Conservation (phyloP, 2,888 invertebrate species). For the Euzetes globulus region DNA sequence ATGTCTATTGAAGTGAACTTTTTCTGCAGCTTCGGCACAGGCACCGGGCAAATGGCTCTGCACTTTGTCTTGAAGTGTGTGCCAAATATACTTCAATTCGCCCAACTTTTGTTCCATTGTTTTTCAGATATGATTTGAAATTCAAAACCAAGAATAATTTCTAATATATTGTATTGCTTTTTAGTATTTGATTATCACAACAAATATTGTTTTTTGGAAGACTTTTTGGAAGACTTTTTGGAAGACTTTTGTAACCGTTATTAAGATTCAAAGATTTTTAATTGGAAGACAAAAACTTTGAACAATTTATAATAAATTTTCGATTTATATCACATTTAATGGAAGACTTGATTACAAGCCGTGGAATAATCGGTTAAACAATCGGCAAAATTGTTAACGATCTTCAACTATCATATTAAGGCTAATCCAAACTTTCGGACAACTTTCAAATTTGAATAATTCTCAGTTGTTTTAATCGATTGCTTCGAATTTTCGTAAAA, state of each 20-base stretch:
- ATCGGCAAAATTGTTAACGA: not conserved
- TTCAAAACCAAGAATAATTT: no score
- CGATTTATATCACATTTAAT: not conserved
- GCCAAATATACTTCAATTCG: constrained; percentile 28
- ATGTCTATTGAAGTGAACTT: constrained; percentile 3
- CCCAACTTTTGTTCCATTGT: constrained; percentile 31
- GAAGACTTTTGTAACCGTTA: no score
- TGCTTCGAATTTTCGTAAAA: not conserved
- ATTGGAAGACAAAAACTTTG: not conserved
- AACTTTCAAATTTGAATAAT: no score
- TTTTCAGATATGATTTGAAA: not conserved
- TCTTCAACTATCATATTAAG: not conserved
- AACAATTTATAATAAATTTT: not conserved
- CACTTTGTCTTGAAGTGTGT: constrained; percentile 30
- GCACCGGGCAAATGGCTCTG: constrained; percentile 22
- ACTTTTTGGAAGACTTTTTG: not conserved
- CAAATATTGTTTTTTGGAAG: not conserved
- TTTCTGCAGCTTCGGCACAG: constrained; percentile 21
- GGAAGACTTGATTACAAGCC: constrained; percentile 9
- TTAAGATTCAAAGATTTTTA: no score
- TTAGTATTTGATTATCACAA: no score
- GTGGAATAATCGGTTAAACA: not conserved
- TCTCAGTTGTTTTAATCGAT: no score
- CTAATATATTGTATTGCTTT: no score
- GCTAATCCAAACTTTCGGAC: not conserved